A percentile compares a stretch with the other conserved stretches of the same genome.
These are phyloP conservation scores for Papilio xuthus DNA, from an alignment of 1,140 invertebrate genomes.

Conservation along the genomic window DNA sequence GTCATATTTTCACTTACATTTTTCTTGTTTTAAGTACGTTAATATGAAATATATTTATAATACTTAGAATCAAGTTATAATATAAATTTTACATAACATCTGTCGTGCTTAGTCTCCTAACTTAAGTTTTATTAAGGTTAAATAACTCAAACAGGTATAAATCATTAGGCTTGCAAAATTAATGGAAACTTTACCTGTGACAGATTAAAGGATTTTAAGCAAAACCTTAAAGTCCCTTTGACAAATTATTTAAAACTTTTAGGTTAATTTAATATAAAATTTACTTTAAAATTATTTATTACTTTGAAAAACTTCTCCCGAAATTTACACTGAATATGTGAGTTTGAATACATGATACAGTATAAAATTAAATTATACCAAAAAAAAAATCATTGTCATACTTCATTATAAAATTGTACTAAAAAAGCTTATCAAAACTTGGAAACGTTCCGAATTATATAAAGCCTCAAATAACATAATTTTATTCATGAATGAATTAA, in stretches of 20 bases:
- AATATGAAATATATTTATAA: background rate
- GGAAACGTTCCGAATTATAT: background rate
- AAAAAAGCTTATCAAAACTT: constrained; percentile 11
- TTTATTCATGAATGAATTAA: constrained; percentile 19
- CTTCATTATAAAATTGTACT: background rate
- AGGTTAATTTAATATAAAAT: background rate
- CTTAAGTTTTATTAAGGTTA: background rate
- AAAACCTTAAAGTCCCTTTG: constrained; percentile 16
- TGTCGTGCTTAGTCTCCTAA: constrained; percentile 7
- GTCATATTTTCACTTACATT: background rate
- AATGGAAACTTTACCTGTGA: constrained; percentile 25
- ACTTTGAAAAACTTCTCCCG: background rate
- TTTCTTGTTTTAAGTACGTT: background rate
- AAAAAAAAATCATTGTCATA: background rate
- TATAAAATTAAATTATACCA: background rate
- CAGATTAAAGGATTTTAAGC: constrained; percentile 18
- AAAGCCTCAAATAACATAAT: constrained; percentile 3
- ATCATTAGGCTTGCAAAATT: constrained; percentile 26
- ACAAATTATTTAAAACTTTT: background rate
- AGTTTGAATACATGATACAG: no score
- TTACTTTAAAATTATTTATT: background rate
- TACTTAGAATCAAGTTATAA: background rate
- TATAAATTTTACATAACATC: background rate
- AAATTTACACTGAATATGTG: background rate
- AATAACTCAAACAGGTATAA: constrained; percentile 17